phyloP scores from a whole-genome alignment of 37 sponge, comb jelly and placozoan species.

The Haliclona indistincta region DNA sequence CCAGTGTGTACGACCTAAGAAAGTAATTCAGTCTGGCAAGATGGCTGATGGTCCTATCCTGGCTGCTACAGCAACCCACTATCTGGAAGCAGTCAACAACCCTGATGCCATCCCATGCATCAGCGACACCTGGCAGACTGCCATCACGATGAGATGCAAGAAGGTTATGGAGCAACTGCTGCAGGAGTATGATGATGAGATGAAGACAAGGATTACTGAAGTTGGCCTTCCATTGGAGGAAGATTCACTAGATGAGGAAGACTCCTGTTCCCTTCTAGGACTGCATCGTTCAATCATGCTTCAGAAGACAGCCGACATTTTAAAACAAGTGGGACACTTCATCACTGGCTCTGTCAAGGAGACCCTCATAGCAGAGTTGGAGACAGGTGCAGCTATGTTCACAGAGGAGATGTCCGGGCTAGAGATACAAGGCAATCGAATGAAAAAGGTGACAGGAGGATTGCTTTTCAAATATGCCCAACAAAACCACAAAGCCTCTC shows the following conservation, averaged over 20 bases:
- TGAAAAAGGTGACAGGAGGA: constrained; percentile 24
- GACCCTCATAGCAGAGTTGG: not conserved
- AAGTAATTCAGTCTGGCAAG: not conserved
- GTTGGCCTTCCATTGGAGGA: constrained; percentile 35
- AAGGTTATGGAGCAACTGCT: not conserved
- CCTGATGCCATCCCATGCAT: constrained; percentile 36
- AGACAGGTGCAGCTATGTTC: not conserved
- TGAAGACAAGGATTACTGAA: not conserved
- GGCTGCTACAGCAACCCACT: constrained; percentile 2
- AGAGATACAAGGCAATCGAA: constrained; percentile 1
- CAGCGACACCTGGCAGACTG: constrained; percentile 27
- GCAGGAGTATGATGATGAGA: constrained; percentile 16
- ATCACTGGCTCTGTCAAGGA: no score
- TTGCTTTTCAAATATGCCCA: constrained; percentile 7
- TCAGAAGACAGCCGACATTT: not conserved
- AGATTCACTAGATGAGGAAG: no score
- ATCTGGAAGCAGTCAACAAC: constrained; percentile 35
- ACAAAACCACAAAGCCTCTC: constrained; percentile 18
- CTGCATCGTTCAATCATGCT: not conserved
- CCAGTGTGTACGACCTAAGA: constrained; percentile 8
- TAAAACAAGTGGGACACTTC: constrained; percentile 8
- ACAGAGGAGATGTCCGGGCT: not conserved
- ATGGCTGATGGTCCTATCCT: constrained; percentile 17
- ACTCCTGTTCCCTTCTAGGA: no score
- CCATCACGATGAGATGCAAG: not conserved